Conservation (phyloP, 2,797 vertebrate species). For the Myiotriccus ornatus region DNA sequence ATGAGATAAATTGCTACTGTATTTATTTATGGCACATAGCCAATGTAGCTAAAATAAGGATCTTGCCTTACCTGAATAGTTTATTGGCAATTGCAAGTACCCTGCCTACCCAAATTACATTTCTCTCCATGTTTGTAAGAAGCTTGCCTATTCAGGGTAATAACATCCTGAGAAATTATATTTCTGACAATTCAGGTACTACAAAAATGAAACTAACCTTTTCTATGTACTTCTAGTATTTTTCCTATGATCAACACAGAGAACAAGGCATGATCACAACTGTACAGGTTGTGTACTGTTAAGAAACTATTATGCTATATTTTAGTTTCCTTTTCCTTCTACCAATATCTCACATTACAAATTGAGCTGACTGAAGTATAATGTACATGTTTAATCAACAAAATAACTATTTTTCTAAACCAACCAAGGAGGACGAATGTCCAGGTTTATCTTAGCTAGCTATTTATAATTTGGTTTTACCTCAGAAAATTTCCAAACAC, state of each 20-base stretch:
- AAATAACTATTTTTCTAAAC: not conserved
- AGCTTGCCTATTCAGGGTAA: not conserved
- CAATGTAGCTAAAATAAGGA: conserved; percentile 14
- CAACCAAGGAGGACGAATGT: not conserved
- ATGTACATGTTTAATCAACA: not conserved
- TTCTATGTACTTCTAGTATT: not conserved
- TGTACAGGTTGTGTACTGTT: not conserved
- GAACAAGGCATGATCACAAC: not conserved
- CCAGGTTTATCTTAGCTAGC: not conserved
- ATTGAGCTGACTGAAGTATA: not conserved
- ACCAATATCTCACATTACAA: not conserved
- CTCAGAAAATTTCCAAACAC: not conserved
- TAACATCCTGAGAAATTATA: not conserved
- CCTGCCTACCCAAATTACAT: not conserved
- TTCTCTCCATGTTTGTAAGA: not conserved
- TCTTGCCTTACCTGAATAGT: conserved; percentile 7
- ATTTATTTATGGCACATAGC: not conserved
- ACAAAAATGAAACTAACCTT: not conserved
- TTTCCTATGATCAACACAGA: not conserved
- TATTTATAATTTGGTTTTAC: not conserved
- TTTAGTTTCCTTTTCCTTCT: not conserved
- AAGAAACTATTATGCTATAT: not conserved
- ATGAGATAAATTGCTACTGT: conserved; percentile 20
- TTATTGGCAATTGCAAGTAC: not conserved
- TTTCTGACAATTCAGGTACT: not conserved